Conservation (phyloP, 2,888 invertebrate genomes). For the Yponomeuta sedellus region DNA sequence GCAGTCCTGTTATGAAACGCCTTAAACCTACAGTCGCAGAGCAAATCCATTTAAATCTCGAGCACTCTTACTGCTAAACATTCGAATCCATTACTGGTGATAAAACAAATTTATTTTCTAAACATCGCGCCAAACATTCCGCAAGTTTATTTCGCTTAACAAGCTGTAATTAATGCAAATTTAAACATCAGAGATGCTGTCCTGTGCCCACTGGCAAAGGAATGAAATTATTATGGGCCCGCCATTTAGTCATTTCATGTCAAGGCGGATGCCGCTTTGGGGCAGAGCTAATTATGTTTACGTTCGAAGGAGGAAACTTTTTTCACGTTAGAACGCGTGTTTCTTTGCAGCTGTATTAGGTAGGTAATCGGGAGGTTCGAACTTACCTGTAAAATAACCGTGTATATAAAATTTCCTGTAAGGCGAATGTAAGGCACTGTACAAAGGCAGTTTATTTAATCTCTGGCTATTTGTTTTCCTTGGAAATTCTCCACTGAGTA, state of each 20-base stretch:
- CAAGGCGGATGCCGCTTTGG: background rate
- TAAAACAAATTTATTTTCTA: background rate
- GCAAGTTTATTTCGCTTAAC: background rate
- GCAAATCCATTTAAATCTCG: background rate
- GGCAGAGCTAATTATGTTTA: background rate
- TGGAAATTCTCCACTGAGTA: too few species aligned
- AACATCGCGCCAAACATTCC: background rate
- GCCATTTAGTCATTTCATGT: background rate
- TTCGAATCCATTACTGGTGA: background rate
- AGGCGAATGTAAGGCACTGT: too few species aligned
- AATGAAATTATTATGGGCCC: constrained; percentile 3
- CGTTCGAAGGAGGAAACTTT: background rate
- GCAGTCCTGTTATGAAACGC: too few species aligned
- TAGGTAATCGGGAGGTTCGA: background rate
- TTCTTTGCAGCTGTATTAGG: background rate
- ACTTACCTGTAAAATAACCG: too few species aligned
- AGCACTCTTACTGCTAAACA: background rate
- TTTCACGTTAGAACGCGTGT: background rate
- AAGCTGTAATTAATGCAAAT: background rate
- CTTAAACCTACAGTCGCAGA: background rate
- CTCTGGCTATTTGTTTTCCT: too few species aligned
- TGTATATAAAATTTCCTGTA: too few species aligned
- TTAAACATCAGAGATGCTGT: background rate
- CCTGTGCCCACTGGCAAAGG: background rate
- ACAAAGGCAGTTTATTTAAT: too few species aligned